Conservation (phyloP, 2,888 invertebrate species). For the Drosophila koepferae region DNA sequence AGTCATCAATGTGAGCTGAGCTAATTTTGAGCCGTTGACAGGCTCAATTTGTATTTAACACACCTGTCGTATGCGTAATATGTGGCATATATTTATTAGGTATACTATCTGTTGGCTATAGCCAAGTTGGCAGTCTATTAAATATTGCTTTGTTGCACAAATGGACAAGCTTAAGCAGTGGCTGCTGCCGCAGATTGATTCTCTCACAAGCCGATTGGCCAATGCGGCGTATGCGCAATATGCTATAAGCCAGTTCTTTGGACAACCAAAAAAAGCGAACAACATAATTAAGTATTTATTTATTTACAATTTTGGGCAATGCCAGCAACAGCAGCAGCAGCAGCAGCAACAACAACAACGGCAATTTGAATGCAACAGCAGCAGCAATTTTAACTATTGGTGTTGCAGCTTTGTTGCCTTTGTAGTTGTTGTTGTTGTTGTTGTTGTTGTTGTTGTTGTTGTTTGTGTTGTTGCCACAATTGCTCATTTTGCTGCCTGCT, state of each 20-base stretch:
- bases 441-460: slow-evolving; percentile 72
- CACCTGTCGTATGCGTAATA: slow-evolving; percentile 29
- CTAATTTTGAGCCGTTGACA: slow-evolving; percentile 42
- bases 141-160: slow-evolving; percentile 14
- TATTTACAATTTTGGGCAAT: slow-evolving; percentile 81
- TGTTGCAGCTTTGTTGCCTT: slow-evolving; percentile 58
- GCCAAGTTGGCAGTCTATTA: slow-evolving; percentile 19
- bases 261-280: slow-evolving; percentile 71
- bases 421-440: slow-evolving; percentile 63
- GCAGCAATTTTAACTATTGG: slow-evolving; percentile 57
- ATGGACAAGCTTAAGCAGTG: slow-evolving; percentile 15
- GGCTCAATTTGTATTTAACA: slow-evolving; percentile 12
- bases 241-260: slow-evolving; percentile 65
- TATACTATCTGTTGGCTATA: background rate
- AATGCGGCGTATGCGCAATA: slow-evolving; percentile 74
- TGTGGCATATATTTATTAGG: slow-evolving; percentile 1
- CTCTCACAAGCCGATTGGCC: slow-evolving; percentile 44
- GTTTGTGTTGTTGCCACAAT: slow-evolving; percentile 78
- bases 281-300: slow-evolving; percentile 81
- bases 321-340: slow-evolving; percentile 25
- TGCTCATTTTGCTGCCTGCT: slow-evolving; percentile 77
- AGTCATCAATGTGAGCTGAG: slow-evolving; percentile 39
- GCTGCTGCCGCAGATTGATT: slow-evolving; percentile 37
- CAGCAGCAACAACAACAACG: slow-evolving; percentile 28
- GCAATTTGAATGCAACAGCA: slow-evolving; percentile 65